Base-by-base conservation (phyloP, 2,113 vertebrate species). In the Symphodus melops region DNA sequence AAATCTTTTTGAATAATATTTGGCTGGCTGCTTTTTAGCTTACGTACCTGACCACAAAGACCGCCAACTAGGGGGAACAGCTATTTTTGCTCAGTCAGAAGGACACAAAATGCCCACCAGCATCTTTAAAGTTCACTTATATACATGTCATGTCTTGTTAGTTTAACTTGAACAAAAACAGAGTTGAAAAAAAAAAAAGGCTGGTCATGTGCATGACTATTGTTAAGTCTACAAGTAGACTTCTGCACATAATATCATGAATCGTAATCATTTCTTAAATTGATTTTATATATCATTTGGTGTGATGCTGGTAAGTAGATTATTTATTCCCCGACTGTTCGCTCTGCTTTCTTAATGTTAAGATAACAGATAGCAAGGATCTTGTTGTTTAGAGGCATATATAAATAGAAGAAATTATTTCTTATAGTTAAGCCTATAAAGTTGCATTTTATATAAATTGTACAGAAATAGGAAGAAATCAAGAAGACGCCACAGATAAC, bases 401-500 rank as follows among this genome's bases (percentile, higher is more conserved):
- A 11, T 9, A 42, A 41, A 41, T 41, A 28, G 28, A 28, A 33
- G 3, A 33, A 33, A 33, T 33, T 4, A 33, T 33, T 5, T 41
- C 9, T 46, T 16, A 2, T 13, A 28, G n/a, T 7, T 10, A 41
- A 14, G 28, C 12, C 60, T 42, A 44, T 25, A 21, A 28, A 49
- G n/a, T 1, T 41, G 13, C 14, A 17, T 68, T 72, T 64, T 4
- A 51, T 19, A 25, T 33, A 11, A 28, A 10, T 60, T 13, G 12
- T 12, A 41, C 12, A 58, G 28, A 53, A 52, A 11, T 55, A 69
- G 80, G n/a, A 17, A 46, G 54, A 36, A 53, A 61, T 25, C 54
- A n/a, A 57, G 39, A 44, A 62, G 36, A 64, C 5, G 62, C 5
- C 28, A 17, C 37, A 60, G 51, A 72, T 56, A 63, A 75, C 23